phyloP scores from a whole-genome alignment of 1,140 invertebrate species.

The Drosophila parabipectinata region DNA sequence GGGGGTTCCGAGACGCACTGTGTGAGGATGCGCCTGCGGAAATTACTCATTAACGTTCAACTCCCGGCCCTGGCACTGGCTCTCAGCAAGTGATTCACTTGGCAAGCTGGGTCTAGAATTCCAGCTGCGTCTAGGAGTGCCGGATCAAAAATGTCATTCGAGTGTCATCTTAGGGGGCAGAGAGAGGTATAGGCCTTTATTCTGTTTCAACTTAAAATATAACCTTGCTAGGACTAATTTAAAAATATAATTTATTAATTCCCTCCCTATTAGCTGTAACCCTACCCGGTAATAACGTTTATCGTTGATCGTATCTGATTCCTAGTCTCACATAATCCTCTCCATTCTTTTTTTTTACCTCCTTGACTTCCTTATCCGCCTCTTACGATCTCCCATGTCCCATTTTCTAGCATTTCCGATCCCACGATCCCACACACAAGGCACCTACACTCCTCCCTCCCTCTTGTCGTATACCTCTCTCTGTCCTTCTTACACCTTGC shows the following conservation, averaged over 20 bases:
- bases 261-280: not conserved
- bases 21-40: conserved; percentile 70
- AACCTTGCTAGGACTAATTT: no score
- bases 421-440: conserved; percentile 58
- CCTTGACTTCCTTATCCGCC: conserved; percentile 45
- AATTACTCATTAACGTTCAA: conserved; percentile 76
- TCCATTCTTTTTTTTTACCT: conserved; percentile 9
- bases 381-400: conserved; percentile 41
- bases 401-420: conserved; percentile 67
- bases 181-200: not conserved
- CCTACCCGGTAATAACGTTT: conserved; percentile 26
- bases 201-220: no score
- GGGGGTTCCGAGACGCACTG: conserved; percentile 19
- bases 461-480: not conserved
- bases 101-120: conserved; percentile 36
- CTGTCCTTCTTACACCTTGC: conserved; percentile 2
- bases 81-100: conserved; percentile 39
- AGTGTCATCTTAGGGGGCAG: conserved; percentile 40
- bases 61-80: conserved; percentile 18
- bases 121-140: conserved; percentile 48
- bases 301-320: conserved; percentile 33
- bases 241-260: no score
- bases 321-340: conserved; percentile 35
- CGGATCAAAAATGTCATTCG: conserved; percentile 50
- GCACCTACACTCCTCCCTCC: not conserved